These are phyloP conservation scores for Myotis daubentonii DNA, from an alignment of 2,797 vertebrate species.

Conservation along the genomic window DNA sequence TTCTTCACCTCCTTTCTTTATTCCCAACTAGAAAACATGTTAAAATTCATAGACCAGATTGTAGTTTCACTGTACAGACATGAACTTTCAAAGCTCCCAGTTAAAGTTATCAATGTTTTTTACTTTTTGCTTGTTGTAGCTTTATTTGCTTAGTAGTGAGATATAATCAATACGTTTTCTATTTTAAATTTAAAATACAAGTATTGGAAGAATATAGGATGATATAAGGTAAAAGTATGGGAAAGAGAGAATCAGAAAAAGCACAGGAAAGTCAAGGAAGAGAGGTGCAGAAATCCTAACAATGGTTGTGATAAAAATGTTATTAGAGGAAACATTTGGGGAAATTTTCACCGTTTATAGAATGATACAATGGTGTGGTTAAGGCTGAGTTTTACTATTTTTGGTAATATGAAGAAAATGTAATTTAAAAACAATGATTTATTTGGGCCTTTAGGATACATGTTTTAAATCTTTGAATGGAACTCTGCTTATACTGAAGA, in stretches of 20 bases:
- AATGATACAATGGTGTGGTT: not conserved
- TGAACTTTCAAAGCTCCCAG: not conserved
- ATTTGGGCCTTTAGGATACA: not conserved
- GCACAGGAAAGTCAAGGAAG: not conserved
- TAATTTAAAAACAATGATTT: not conserved
- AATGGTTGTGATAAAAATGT: not conserved
- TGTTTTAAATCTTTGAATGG: not conserved
- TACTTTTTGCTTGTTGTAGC: not conserved
- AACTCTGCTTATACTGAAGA: not conserved
- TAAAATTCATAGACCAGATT: not conserved
- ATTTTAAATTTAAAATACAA: constrained; percentile 2
- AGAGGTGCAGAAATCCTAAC: not conserved
- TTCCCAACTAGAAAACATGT: not conserved
- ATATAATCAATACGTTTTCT: not conserved
- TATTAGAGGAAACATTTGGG: not conserved
- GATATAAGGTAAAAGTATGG: not conserved
- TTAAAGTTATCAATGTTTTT: not conserved
- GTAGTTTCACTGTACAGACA: too few relatives aligned
- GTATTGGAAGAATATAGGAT: not conserved
- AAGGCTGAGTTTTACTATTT: not conserved
- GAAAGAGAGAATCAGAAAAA: not conserved
- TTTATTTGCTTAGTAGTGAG: not conserved
- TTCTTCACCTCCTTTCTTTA: not conserved
- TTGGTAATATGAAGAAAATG: not conserved
- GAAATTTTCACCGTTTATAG: not conserved